Percentiles rank a stretch among this genome's conserved stretches.
phyloP scores from a whole-genome alignment of 2,797 vertebrate species.

The Tadarida brasiliensis region DNA sequence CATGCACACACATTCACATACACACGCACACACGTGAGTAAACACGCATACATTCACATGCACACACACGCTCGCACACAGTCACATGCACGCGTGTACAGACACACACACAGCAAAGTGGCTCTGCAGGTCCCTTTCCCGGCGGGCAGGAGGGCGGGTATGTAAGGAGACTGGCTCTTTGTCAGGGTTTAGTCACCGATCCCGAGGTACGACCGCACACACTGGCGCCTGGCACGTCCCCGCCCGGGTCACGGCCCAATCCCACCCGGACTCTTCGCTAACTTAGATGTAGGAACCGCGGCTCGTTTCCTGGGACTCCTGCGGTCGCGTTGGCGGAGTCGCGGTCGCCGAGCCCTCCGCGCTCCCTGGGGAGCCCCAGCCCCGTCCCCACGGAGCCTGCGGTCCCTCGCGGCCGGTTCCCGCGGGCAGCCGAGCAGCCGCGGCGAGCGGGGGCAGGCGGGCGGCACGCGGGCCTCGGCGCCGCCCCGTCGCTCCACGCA shows the following conservation, averaged over 20 bases:
- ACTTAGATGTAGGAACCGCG: not conserved
- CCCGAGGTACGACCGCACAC: not conserved
- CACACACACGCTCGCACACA: not conserved
- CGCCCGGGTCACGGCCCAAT: not conserved
- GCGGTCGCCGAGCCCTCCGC: not conserved
- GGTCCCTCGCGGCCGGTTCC: not conserved
- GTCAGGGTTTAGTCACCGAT: not conserved
- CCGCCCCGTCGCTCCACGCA: not conserved
- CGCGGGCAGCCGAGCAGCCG: not conserved
- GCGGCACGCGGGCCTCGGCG: not conserved
- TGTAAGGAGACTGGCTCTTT: not conserved
- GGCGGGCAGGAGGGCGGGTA: not conserved
- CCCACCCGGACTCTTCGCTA: not conserved
- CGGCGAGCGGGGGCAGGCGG: not conserved
- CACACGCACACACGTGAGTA: not conserved
- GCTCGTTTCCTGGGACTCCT: not conserved
- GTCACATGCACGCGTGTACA: not conserved
- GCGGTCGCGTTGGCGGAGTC: not conserved
- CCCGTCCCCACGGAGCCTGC: not conserved
- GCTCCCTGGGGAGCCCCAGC: not conserved
- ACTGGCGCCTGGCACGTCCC: not conserved
- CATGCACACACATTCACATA: too few relatives aligned
- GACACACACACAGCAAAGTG: not conserved
- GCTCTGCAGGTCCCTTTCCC: not conserved
- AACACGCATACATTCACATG: not conserved